phyloP scores from a whole-genome alignment of 2,888 invertebrate genomes.

The Nasonia oneida region DNA sequence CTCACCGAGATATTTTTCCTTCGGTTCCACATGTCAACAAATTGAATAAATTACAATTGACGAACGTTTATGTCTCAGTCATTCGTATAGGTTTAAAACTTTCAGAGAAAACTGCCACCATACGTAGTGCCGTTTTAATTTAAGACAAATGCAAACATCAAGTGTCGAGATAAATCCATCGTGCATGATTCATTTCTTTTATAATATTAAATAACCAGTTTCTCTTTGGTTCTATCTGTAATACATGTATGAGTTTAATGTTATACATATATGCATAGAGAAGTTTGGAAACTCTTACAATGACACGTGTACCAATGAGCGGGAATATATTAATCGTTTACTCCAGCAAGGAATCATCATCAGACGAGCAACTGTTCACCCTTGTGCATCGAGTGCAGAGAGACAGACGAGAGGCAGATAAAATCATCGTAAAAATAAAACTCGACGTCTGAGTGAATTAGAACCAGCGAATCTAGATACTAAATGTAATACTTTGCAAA shows the following conservation, averaged over 20 bases:
- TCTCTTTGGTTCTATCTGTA: conserved; percentile 11
- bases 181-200: conserved; percentile 49
- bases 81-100: conserved; percentile 44
- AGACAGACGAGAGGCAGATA: conserved; percentile 7
- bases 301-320: conserved; percentile 24
- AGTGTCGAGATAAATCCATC: conserved; percentile 57
- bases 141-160: conserved; percentile 58
- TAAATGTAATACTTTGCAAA: conserved; percentile 46
- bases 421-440: not conserved
- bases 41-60: not conserved
- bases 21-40: not conserved
- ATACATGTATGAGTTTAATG: conserved; percentile 26
- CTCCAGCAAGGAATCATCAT: conserved; percentile 3
- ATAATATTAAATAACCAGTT: conserved; percentile 44
- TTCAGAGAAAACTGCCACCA: conserved; percentile 60
- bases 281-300: conserved; percentile 22
- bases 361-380: not conserved
- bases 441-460: conserved; percentile 3
- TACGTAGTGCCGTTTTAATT: conserved; percentile 54
- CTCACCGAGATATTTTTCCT: conserved; percentile 17
- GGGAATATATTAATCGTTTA: conserved; percentile 8
- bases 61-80: conserved; percentile 34
- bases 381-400: conserved; percentile 2
- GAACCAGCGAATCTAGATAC: conserved; percentile 3
- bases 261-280: conserved; percentile 20